Conservation (phyloP, 2,888 invertebrate genomes). For the Parnassius mnemosyne region DNA sequence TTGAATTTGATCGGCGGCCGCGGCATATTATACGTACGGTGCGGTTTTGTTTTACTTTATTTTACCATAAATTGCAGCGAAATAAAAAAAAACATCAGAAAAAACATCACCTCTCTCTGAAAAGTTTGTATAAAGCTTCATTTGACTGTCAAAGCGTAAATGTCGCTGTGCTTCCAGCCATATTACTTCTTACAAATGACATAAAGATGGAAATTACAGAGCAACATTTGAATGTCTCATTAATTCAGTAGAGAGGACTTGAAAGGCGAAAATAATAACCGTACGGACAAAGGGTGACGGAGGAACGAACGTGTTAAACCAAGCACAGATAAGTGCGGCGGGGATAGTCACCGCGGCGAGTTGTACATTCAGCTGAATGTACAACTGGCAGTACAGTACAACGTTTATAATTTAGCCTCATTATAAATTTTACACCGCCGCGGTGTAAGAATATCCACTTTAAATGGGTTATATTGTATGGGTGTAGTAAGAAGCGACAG, state of each 20-base stretch:
- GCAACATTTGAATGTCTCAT: constrained; percentile 23
- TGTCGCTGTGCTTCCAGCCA: neutral
- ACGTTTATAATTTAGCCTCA: neutral
- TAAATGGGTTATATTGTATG: too few species aligned
- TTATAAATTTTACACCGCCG: too few species aligned
- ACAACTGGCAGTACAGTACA: neutral
- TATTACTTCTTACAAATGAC: neutral
- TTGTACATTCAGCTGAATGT: constrained; percentile 15
- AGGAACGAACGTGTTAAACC: constrained; percentile 27
- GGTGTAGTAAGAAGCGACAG: too few species aligned
- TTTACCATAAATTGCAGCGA: too few species aligned
- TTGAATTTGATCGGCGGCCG: too few species aligned
- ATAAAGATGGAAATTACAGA: constrained; percentile 8
- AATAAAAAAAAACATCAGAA: too few species aligned
- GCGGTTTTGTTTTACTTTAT: too few species aligned
- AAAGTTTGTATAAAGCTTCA: neutral
- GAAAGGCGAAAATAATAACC: constrained; percentile 27
- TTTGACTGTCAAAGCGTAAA: constrained; percentile 4
- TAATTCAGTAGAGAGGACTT: constrained; percentile 22
- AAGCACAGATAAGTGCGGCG: constrained; percentile 27
- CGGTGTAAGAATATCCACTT: too few species aligned
- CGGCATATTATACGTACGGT: too few species aligned
- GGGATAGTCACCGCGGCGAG: constrained; percentile 6
- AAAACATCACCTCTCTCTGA: too few species aligned
- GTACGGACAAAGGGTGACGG: constrained; percentile 21